Conservation (phyloP, 2,113 vertebrate genomes). For the Tautogolabrus adspersus region DNA sequence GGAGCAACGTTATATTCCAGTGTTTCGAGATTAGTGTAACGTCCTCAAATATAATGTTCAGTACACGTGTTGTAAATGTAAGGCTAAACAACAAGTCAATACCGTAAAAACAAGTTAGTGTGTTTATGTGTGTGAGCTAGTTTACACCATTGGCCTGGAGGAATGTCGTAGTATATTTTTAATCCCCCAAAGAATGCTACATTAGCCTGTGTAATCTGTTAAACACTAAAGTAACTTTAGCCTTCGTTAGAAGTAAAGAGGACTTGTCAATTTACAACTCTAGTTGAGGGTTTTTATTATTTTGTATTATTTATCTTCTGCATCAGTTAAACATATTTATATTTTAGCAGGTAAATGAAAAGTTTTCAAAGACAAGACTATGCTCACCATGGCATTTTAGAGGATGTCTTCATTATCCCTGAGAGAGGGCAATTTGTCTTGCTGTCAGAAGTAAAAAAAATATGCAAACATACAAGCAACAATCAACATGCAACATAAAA, state of each 20-base stretch:
- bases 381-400: too few relatives aligned
- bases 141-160: not conserved
- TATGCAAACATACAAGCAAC: too few relatives aligned
- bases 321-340: too few relatives aligned
- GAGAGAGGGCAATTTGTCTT: too few relatives aligned
- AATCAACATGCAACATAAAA: too few relatives aligned
- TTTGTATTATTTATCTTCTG: too few relatives aligned
- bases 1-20: conserved; percentile 80
- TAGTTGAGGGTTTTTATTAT: too few relatives aligned
- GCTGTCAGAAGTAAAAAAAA: too few relatives aligned
- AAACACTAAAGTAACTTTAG: not conserved
- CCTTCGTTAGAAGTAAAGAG: not conserved
- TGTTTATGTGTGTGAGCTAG: too few relatives aligned
- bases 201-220: not conserved
- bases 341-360: too few relatives aligned
- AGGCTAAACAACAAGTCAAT: conserved; percentile 36
- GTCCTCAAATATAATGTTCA: conserved; percentile 70
- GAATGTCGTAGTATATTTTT: not conserved
- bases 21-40: conserved; percentile 81
- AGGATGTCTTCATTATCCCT: too few relatives aligned
- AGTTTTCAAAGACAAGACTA: too few relatives aligned
- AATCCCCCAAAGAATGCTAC: not conserved
- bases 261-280: not conserved
- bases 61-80: conserved; percentile 63
- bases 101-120: not conserved